A percentile compares a stretch with the other conserved stretches of the same genome.
phyloP scores from a whole-genome alignment of 2,113 vertebrate species.

The Stictonetta naevosa region DNA sequence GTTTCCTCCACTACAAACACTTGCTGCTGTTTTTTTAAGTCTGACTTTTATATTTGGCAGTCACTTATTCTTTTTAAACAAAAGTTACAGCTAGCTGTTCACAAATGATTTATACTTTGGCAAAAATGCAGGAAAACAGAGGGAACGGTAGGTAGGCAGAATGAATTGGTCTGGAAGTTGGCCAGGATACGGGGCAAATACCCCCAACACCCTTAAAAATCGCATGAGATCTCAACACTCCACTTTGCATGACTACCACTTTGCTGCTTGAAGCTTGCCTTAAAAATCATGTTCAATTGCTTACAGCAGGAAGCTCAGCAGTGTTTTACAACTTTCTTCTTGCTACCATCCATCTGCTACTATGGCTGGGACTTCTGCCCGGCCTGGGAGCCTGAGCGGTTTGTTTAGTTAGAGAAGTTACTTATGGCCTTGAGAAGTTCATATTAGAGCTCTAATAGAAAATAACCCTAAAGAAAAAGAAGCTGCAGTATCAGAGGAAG shows the following conservation, averaged over 20 bases:
- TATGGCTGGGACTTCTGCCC: neutral
- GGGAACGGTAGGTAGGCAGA: neutral
- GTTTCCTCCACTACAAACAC: neutral
- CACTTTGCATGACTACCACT: fast-evolving
- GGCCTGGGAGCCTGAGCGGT: fast-evolving
- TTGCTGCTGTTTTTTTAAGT: neutral
- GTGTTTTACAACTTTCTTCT: neutral
- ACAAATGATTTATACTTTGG: neutral
- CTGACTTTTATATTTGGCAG: neutral
- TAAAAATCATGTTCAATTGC: neutral
- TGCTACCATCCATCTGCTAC: neutral
- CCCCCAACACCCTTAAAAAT: neutral
- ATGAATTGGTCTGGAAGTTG: neutral
- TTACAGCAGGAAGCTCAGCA: neutral
- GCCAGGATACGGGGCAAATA: neutral
- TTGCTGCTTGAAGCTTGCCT: neutral
- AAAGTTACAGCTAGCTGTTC: neutral
- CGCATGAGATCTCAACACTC: neutral
- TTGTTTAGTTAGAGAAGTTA: neutral
- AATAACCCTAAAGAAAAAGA: neutral
- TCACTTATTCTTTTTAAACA: neutral
- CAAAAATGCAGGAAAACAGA: neutral
- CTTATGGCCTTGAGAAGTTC: neutral
- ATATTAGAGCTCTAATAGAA: neutral
- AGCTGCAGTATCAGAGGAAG: neutral